These are phyloP conservation scores for Chaetophractus vellerosus DNA, from an alignment of 2,797 vertebrate species.

Conservation along the genomic window DNA sequence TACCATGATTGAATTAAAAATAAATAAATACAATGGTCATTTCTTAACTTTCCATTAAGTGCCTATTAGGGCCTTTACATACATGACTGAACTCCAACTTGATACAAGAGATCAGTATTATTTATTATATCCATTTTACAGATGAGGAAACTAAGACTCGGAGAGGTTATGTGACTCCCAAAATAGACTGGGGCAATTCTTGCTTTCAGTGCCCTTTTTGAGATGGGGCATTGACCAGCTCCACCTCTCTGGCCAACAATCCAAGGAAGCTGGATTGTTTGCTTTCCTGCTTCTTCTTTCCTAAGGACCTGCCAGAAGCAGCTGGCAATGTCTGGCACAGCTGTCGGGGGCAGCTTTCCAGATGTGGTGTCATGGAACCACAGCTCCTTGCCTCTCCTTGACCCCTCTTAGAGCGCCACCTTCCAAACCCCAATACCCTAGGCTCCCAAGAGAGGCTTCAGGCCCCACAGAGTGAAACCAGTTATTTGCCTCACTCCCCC, in stretches of 20 bases:
- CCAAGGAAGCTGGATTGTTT: not conserved
- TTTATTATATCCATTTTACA: not conserved
- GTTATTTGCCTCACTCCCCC: not conserved
- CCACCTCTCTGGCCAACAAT: not conserved
- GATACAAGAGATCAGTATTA: not conserved
- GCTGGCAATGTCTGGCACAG: not conserved
- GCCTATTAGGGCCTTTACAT: not conserved
- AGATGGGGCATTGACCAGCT: not conserved
- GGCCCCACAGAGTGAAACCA: not conserved
- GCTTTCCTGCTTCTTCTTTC: not conserved
- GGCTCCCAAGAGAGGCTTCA: not conserved
- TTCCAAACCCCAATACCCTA: not conserved
- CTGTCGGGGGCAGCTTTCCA: not conserved
- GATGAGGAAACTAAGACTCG: not conserved
- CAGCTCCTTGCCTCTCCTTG: not conserved
- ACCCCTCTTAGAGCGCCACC: not conserved
- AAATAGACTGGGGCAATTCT: not conserved
- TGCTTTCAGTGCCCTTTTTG: not conserved
- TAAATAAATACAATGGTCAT: not conserved
- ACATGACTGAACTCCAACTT: not conserved
- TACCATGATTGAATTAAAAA: not conserved
- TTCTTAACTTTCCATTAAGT: not conserved
- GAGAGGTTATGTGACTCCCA: not conserved
- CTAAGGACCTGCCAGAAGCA: not conserved
- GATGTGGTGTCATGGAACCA: not conserved